These are phyloP conservation scores for Actinia tenebrosa DNA, from an alignment of 64 coral and sea anemone species.

Conservation along the genomic window DNA sequence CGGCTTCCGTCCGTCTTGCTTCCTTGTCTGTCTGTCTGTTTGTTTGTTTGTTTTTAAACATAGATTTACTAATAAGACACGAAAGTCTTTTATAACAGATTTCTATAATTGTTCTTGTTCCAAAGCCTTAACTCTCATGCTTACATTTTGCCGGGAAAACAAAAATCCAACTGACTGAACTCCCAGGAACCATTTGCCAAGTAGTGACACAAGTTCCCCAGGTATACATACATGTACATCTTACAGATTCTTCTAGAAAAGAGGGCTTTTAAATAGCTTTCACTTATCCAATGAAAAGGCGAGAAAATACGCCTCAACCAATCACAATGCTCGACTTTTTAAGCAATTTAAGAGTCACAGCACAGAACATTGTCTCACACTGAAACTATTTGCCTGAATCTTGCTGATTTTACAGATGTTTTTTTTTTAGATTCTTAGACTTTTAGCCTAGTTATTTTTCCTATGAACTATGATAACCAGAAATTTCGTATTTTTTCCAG, in stretches of 20 bases:
- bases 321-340: not conserved
- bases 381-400: too few relatives aligned
- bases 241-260: too few relatives aligned
- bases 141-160: slow-evolving; percentile 81
- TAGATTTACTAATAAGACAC: not conserved
- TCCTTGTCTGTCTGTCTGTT: too few relatives aligned
- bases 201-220: slow-evolving; percentile 72
- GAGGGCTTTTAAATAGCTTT: not conserved
- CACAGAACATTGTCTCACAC: too few relatives aligned
- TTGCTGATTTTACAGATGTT: too few relatives aligned
- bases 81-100: too few relatives aligned
- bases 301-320: not conserved
- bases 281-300: not conserved
- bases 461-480: not conserved
- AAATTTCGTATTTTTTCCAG: slow-evolving; percentile 19
- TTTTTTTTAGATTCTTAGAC: too few relatives aligned
- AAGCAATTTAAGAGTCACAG: too few relatives aligned
- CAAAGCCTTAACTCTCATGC: slow-evolving; percentile 31
- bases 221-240: slow-evolving; percentile 11
- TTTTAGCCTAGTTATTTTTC: too few relatives aligned
- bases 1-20: too few relatives aligned
- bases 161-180: slow-evolving; percentile 29
- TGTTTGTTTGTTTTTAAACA: not conserved
- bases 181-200: slow-evolving; percentile 74
- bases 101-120: not conserved